Base-by-base conservation (phyloP, 2,888 invertebrate species). In the Ligdia adustata region DNA sequence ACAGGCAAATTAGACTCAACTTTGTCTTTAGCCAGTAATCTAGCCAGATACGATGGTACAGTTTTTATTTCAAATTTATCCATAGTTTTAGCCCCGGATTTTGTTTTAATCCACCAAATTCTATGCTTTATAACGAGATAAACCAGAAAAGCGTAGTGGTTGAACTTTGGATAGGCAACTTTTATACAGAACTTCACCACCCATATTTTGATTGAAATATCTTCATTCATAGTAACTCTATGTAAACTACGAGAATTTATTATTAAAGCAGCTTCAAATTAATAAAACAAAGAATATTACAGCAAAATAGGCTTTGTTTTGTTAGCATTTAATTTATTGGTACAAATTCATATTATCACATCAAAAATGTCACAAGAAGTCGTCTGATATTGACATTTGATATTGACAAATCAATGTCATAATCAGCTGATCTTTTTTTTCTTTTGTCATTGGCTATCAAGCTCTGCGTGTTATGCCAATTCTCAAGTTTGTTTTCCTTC, bases 151-250 rank as follows among this genome's bases (percentile, higher is more conserved):
- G 71, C 69, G 61, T 82, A 75, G 53, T 62, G 71, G 69, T 90
- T 87, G 79, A 77, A 86, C 73, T 87, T 88, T 75, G 90, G 90
- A 78, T 86, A 89, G 43, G 82, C 67, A 58, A 90, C 62, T 82
- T 84, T 87, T 56, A 90, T 52, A 64, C 87, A 85, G 73, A 82
- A 86, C 64, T 86, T 86, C 73, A 86, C 64, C 64, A 89, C 79
- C 86, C 88, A 85, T 86, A 90, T 47, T 67, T 83, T 82, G 15
- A 61, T 53, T 45, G 52, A 55, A 47, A 64, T 74, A 53, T 77
- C 64, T 64, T 82, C 69, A 69, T 79, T 80, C 89, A 90, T 90
- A 81, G 60, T 87, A 50, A 37, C 32, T 35, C 35, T n/a, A 15
- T 18, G n/a, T n/a, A 33, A 34, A 43, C 29, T 31, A 11, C 14